Evolutionary conservation across 2,888 invertebrate genomes (phyloP).

Genomic region (Drosophila bunnanda): DNA sequence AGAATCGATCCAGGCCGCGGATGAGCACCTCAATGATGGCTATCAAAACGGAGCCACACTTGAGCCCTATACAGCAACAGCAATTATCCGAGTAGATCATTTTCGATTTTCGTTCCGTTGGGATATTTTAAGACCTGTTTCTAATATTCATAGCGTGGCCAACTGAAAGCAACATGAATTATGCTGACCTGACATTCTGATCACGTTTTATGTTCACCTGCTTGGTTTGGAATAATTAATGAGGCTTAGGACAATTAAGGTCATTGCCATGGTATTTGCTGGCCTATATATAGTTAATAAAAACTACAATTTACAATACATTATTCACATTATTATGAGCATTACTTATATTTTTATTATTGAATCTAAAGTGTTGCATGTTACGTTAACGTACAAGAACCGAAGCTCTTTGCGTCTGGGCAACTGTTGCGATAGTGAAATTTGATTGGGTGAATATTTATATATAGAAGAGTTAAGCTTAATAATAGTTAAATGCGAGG

Average conservation of each 20-base stretch:
- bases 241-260: conserved; percentile 24
- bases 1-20: conserved; percentile 61
- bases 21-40: conserved; percentile 61
- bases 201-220: conserved; percentile 20
- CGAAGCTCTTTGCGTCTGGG: conserved; percentile 23
- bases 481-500: conserved; percentile 56
- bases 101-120: conserved; percentile 30
- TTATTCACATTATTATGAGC: not conserved
- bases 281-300: not conserved
- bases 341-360: conserved; percentile 15
- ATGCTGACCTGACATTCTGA: conserved; percentile 20
- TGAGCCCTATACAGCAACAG: conserved; percentile 62
- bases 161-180: conserved; percentile 18
- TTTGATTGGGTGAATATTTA: conserved; percentile 1
- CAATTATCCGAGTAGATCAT: conserved; percentile 67
- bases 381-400: conserved; percentile 31
- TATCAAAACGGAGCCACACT: conserved; percentile 65
- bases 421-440: conserved; percentile 2
- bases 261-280: conserved; percentile 15
- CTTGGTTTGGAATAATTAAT: conserved; percentile 27
- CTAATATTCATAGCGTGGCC: conserved; percentile 15
- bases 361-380: not conserved
- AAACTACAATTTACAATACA: not conserved
- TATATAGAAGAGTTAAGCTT: conserved; percentile 12
- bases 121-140: not conserved